Evolutionary conservation across 92 coral and sea anemone species (phyloP), one percentile per base, ranked within the genome.

Genomic region (Pocillopora meandrina): DNA sequence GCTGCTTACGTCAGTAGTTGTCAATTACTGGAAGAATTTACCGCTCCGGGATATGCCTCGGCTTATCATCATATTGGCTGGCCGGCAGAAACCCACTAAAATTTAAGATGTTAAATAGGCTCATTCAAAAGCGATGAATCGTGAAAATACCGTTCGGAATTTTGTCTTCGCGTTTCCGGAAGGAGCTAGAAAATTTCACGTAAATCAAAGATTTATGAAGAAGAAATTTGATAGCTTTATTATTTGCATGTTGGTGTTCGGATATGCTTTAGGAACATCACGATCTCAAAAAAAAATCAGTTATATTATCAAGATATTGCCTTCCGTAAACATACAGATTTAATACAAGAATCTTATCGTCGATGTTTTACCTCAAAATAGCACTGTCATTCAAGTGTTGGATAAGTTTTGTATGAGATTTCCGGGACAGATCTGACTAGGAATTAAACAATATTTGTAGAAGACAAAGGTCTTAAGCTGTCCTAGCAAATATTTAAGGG

Each of bases 1-100:
- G 35, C 73, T 74, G 55, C 55, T 73, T 74, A 83, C 86, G 80
- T 83, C 72, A 83, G 18, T 20, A 36, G 57, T 12, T 83, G 52
- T 75, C 86, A 63, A 83, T 83, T 65, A 72, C 72, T 59, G 7
- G 56, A 65, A 18, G 55, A 74, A 64, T 74, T 73, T 17, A 72
- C 56, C 74, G 14, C 23, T 26, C 13, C 15, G 9, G 74, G 63
- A 74, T 77, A 63, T 2, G 86, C 20, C 86, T 17, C 18, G 79
- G 33, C 86, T 58, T 36, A 61, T 71, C 16, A 7, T 42, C 8
- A 13, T 34, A 73, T 47, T 49, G 64, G 33, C 56, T 26, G 72
- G 21, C 72, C n/a, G 23, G 20, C 16, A 12, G 68, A 61, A 83
- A 55, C 61, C 83, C 83, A 66, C 72, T 36, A 60, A 61, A 1